These are phyloP conservation scores for Brachycybe producta DNA, from an alignment of 2,888 invertebrate genomes.

Conservation along the genomic window DNA sequence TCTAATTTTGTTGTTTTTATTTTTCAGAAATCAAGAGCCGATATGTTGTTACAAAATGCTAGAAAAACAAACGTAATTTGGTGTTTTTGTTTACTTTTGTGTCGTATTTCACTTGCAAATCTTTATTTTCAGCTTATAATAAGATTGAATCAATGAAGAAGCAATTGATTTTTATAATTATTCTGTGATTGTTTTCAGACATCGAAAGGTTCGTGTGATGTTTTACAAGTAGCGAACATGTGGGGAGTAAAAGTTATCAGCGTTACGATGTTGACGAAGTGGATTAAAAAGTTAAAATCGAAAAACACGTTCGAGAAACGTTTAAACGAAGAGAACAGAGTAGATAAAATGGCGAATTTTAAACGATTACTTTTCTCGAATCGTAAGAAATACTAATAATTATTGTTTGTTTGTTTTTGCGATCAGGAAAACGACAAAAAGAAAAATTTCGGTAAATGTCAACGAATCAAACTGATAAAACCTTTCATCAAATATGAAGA, in stretches of 20 bases:
- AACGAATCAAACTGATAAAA: too few species aligned
- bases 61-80: constrained; percentile 1
- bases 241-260: neutral
- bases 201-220: neutral
- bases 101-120: neutral
- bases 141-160: too few species aligned
- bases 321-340: neutral
- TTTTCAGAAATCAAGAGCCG: constrained; percentile 12
- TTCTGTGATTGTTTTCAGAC: neutral
- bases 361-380: too few species aligned
- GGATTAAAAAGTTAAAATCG: neutral
- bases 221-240: neutral
- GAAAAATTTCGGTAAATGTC: too few species aligned
- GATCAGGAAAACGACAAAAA: neutral
- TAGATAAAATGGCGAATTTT: neutral
- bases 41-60: constrained; percentile 8
- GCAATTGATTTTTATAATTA: neutral
- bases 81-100: neutral
- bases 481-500: too few species aligned
- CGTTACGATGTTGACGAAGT: neutral
- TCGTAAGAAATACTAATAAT: too few species aligned
- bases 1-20: neutral
- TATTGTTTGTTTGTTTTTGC: too few species aligned
- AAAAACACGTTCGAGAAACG: neutral
- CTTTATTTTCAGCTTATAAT: too few species aligned